A percentile compares a stretch with the other conserved stretches of the same genome.
phyloP scores from a whole-genome alignment of 2,113 vertebrate species.

The Upupa epops region DNA sequence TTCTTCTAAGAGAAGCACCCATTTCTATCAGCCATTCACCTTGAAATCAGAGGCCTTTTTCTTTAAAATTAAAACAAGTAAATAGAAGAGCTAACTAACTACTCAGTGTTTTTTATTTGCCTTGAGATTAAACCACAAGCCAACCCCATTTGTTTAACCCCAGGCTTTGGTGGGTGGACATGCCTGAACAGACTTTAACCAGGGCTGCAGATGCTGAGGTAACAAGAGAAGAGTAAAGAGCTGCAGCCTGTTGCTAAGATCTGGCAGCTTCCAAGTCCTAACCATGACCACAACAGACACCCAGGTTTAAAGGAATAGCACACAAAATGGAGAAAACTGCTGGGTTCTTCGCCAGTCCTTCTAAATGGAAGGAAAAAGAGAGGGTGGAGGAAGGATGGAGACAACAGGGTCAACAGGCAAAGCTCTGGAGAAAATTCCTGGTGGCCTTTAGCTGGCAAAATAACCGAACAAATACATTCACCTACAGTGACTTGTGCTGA shows the following conservation, averaged over 20 bases:
- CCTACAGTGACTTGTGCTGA: not conserved
- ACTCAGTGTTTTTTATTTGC: not conserved
- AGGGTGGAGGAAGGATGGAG: not conserved
- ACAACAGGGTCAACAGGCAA: not conserved
- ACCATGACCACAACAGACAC: conserved; percentile 25
- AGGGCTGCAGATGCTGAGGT: conserved; percentile 15
- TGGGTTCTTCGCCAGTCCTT: not conserved
- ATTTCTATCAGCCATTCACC: not conserved
- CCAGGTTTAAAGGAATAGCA: not conserved
- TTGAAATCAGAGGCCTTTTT: not conserved
- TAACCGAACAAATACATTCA: not conserved
- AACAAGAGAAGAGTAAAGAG: conserved; percentile 16
- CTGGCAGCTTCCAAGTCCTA: conserved; percentile 14
- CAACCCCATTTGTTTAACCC: conserved; percentile 36
- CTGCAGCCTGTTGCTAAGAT: conserved; percentile 2
- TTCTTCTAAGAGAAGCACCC: not conserved
- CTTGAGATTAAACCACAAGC: conserved; percentile 31
- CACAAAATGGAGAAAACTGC: not conserved
- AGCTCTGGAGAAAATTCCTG: not conserved
- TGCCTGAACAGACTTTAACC: conserved; percentile 41
- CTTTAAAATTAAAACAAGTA: not conserved
- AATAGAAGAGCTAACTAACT: not conserved
- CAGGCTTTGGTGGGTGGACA: conserved; percentile 18
- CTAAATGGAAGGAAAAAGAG: not conserved
- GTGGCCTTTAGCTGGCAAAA: not conserved